A percentile compares a stretch with the other conserved stretches of the same genome.
Evolutionary conservation across 2,888 invertebrate genomes (phyloP).

Genomic region (Autographa pulchrina): DNA sequence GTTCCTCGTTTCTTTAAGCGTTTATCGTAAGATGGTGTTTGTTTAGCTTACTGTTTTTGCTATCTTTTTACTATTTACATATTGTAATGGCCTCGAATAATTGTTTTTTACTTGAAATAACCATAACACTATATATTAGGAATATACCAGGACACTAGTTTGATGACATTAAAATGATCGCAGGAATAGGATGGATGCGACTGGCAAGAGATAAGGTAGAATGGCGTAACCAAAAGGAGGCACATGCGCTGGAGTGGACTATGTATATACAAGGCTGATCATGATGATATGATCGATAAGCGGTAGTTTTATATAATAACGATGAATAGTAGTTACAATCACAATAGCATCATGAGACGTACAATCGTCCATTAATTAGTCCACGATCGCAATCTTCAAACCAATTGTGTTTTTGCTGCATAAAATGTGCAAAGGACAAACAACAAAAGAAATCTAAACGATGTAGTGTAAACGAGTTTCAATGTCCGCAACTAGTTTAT

Average conservation of each 20-base stretch:
- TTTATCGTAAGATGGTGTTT: too few species aligned
- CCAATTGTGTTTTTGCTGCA: constrained; percentile 43
- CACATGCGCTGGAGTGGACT: too few species aligned
- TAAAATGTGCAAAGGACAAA: constrained; percentile 38
- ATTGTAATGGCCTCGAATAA: background rate
- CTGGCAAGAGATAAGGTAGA: too few species aligned
- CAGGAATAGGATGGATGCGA: too few species aligned
- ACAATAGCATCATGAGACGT: constrained; percentile 10
- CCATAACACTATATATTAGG: too few species aligned
- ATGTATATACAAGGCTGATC: background rate
- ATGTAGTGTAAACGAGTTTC: constrained; percentile 38
- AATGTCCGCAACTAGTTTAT: constrained; percentile 34
- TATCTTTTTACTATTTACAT: background rate
- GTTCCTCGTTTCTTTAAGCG: too few species aligned
- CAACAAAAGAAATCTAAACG: constrained; percentile 24
- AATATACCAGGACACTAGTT: too few species aligned
- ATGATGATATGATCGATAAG: background rate
- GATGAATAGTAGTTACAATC: background rate
- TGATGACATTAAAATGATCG: too few species aligned
- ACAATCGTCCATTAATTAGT: constrained; percentile 28
- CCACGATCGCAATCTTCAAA: constrained; percentile 35
- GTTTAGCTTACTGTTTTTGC: too few species aligned
- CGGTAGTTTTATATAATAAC: background rate
- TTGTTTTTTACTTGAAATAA: background rate
- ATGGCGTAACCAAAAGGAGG: too few species aligned